phyloP scores from a whole-genome alignment of 2,113 vertebrate species.

The Microcebus tavaratra region DNA sequence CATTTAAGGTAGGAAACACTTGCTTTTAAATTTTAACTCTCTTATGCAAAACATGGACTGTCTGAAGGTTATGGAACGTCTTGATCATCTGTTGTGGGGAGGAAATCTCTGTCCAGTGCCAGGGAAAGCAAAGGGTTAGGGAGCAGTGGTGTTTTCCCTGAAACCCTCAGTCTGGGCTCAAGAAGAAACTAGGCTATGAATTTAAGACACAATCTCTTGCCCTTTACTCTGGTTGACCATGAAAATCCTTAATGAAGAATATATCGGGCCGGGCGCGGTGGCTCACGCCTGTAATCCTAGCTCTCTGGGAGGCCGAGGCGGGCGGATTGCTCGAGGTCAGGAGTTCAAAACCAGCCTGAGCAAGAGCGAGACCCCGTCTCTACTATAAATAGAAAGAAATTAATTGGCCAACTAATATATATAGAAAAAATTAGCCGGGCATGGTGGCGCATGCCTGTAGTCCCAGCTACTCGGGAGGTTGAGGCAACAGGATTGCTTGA shows the following conservation, averaged over 20 bases:
- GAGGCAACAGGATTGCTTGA: no score
- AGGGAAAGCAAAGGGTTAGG: not conserved
- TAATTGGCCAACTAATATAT: no score
- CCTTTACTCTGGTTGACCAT: not conserved
- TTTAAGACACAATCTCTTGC: not conserved
- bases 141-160: not conserved
- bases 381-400: no score
- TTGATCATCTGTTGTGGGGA: not conserved
- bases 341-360: no score
- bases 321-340: no score
- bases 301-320: no score
- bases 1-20: not conserved
- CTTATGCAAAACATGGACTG: not conserved
- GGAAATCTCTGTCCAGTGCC: not conserved
- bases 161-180: not conserved
- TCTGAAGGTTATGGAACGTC: not conserved
- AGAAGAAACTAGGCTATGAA: not conserved
- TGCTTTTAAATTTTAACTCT: constrained; percentile 3
- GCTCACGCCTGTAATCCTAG: no score
- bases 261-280: no score
- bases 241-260: not conserved
- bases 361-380: no score
- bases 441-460: no score
- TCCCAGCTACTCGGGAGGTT: no score
- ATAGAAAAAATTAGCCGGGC: no score